Base-by-base conservation (phyloP, 2,113 vertebrate genomes). In the Ardeotis arabs region DNA sequence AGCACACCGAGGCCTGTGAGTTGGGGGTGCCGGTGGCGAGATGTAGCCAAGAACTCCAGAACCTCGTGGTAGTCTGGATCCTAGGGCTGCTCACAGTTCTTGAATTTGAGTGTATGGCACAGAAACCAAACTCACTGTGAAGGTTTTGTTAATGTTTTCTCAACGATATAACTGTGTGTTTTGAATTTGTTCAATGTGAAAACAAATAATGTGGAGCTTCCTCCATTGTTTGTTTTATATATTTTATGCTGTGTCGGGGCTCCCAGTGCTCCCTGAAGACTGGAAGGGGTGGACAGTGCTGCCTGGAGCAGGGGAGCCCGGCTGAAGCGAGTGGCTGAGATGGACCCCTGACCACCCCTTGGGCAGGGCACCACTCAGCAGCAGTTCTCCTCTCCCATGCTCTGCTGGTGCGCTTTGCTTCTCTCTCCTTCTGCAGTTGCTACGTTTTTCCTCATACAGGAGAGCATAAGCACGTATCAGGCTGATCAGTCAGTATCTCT, bases 321-420 rank as follows among this genome's bases (percentile, higher is more conserved):
- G 19, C 39, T 7, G 7, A 31, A 63, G 35, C 1, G 1, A 4
- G 62, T 35, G 25, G 25, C 39, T 75, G 49, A 20, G 0, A 1
- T 18, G 21, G 25, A 62, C 39, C 29, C 74, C n/a, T 66, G 29
- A 16, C 2, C 9, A 21, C 24, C 10, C 9, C 53, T 12, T 2
- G 7, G 27, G 37, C 1, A 1, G 7, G 14, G 14, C 35, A 27
- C 58, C 5, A 6, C 35, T 66, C 6, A 6, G 45, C 23, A n/a
- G 27, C 52, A 21, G 23, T 59, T 73, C 28, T 84, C 14, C 7
- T 69, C 60, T 63, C 44, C 28, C 28, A 22, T 8, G 2, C 56
- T 33, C 35, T 24, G 25, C 22, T 64, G 8, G 3, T 14, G 6
- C 24, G 25, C 24, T 18, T 77, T 14, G 20, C 45, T 73, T 53